Evolutionary conservation across 2,113 vertebrate species (phyloP).

Genomic region (Anas platyrhynchos): DNA sequence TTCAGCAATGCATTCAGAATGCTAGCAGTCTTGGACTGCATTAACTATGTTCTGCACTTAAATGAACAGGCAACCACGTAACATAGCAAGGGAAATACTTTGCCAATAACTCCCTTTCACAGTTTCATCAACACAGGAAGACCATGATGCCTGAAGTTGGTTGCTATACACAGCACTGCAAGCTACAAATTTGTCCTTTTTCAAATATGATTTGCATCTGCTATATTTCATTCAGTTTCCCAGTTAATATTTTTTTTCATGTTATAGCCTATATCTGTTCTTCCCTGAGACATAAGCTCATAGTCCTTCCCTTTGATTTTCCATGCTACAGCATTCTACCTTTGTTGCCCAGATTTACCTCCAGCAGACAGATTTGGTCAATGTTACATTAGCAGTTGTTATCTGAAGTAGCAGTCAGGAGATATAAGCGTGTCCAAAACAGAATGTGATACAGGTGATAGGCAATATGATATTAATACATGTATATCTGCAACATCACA

Average conservation of each 20-base stretch:
- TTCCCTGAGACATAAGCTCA: background rate
- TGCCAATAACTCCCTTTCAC: background rate
- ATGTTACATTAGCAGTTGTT: background rate
- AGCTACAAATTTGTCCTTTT: background rate
- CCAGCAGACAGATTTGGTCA: background rate
- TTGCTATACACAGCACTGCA: background rate
- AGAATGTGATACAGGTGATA: background rate
- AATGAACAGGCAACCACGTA: background rate
- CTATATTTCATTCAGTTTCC: background rate
- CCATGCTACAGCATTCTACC: background rate
- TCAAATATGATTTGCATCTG: background rate
- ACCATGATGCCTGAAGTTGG: background rate
- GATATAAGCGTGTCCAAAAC: background rate
- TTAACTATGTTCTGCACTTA: background rate
- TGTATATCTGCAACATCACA: background rate
- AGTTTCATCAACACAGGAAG: background rate
- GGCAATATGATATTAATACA: background rate
- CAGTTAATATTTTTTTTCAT: background rate
- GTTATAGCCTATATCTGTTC: background rate
- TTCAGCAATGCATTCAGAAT: background rate
- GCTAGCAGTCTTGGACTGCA: background rate
- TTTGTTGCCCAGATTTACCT: background rate
- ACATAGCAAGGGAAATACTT: background rate
- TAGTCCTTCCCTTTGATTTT: background rate
- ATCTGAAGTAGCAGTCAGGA: background rate